These are phyloP conservation scores for Harlomillsia oculata DNA, from an alignment of 1,140 invertebrate species.

Conservation along the genomic window DNA sequence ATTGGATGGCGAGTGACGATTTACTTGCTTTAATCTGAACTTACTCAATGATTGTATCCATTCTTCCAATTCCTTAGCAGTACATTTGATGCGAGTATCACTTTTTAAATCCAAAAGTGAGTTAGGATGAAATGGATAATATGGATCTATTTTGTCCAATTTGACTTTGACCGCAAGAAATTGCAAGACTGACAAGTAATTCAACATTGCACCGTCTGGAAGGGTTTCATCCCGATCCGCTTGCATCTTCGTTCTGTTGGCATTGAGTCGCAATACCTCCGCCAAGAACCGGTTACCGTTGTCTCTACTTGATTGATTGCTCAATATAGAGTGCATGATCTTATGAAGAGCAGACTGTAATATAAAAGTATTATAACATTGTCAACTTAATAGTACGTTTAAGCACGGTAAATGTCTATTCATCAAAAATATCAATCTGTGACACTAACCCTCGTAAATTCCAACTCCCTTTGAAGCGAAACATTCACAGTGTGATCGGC, in stretches of 20 bases:
- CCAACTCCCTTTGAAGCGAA: slow-evolving; percentile 59
- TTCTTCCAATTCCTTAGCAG: slow-evolving; percentile 63
- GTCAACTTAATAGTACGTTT: background rate
- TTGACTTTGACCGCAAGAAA: slow-evolving; percentile 72
- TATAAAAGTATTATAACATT: slow-evolving; percentile 25
- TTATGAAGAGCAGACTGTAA: slow-evolving; percentile 57
- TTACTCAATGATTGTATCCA: slow-evolving; percentile 61
- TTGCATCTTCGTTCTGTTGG: slow-evolving; percentile 78
- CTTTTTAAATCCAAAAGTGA: slow-evolving; percentile 66
- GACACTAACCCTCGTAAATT: slow-evolving; percentile 51
- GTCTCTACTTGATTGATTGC: slow-evolving; percentile 66
- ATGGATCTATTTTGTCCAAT: slow-evolving; percentile 68
- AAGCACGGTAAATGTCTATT: background rate
- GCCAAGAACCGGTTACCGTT: slow-evolving; percentile 66
- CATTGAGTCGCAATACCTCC: slow-evolving; percentile 64
- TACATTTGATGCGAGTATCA: slow-evolving; percentile 74
- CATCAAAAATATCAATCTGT: slow-evolving; percentile 7
- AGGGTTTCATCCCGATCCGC: slow-evolving; percentile 73
- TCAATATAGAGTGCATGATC: slow-evolving; percentile 71
- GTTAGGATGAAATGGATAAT: slow-evolving; percentile 77
- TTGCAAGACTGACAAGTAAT: slow-evolving; percentile 81
- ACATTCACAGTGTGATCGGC: slow-evolving; percentile 50
- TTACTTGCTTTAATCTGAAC: slow-evolving; percentile 35
- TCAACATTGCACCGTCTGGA: slow-evolving; percentile 89
- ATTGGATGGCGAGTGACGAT: slow-evolving; percentile 1